Evolutionary conservation across 2,888 invertebrate species (phyloP).

Genomic region (Schizotus pectinicornis): DNA sequence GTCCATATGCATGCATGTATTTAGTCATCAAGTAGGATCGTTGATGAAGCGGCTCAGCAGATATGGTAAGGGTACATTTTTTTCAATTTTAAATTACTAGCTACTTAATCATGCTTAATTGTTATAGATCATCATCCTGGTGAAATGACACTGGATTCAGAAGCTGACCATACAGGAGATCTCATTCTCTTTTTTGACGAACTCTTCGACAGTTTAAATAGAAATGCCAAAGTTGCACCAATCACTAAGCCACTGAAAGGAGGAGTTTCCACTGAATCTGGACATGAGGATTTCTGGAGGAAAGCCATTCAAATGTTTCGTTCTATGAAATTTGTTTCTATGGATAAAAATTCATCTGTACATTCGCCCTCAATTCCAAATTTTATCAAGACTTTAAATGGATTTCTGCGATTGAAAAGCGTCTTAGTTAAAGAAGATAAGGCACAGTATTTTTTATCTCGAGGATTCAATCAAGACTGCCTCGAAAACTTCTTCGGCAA

Average conservation of each 20-base stretch:
- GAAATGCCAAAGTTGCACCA: conserved; percentile 4
- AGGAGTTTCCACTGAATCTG: conserved; percentile 17
- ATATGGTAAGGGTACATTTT: conserved; percentile 22
- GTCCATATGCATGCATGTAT: conserved; percentile 30
- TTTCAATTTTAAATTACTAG: too few relatives aligned
- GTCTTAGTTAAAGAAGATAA: neutral
- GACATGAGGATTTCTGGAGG: conserved; percentile 26
- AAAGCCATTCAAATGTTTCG: conserved; percentile 12
- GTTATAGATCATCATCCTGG: too few relatives aligned
- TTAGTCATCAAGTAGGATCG: conserved; percentile 31
- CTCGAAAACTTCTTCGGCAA: conserved; percentile 26
- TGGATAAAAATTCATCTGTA: conserved; percentile 2
- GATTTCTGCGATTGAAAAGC: conserved; percentile 20
- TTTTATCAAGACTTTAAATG: conserved; percentile 25
- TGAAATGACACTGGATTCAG: too few relatives aligned
- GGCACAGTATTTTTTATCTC: conserved; percentile 3
- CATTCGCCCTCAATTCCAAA: conserved; percentile 19
- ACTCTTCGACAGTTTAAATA: conserved; percentile 33
- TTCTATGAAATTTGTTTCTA: conserved; percentile 15
- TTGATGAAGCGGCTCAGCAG: conserved; percentile 29
- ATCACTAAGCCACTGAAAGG: conserved; percentile 23
- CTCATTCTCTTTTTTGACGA: conserved; percentile 32
- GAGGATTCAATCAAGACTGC: conserved; percentile 28
- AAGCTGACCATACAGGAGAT: conserved; percentile 28
- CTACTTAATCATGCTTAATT: too few relatives aligned